Conservation (phyloP, 92 coral and sea anemone genomes). For the Desmophyllum pertusum region DNA sequence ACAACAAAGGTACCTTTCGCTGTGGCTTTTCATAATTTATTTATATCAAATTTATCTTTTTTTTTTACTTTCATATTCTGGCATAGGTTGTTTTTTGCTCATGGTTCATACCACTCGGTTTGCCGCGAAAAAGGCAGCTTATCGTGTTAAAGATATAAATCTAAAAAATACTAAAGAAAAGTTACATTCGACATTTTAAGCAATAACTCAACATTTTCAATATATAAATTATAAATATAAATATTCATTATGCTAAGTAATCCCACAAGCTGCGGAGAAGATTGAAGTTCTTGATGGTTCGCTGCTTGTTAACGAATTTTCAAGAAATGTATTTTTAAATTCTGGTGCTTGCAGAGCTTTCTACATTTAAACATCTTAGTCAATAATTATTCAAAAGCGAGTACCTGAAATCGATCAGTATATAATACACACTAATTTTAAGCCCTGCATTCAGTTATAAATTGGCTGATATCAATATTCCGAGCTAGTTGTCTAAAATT, state of each 20-base stretch:
- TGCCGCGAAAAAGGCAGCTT: too few relatives aligned
- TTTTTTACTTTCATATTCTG: not conserved
- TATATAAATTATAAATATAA: not conserved
- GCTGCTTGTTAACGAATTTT: not conserved
- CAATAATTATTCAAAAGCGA: not conserved
- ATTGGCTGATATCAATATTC: too few relatives aligned
- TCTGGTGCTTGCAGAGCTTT: not conserved
- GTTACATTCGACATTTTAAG: not conserved
- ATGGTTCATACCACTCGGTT: too few relatives aligned
- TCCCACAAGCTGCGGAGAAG: not conserved
- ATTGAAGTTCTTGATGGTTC: not conserved
- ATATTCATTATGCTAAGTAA: not conserved
- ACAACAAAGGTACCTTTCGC: not conserved
- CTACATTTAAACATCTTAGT: not conserved
- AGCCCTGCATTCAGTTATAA: too few relatives aligned
- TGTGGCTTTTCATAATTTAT: not conserved
- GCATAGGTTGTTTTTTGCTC: not conserved
- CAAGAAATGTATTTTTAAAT: not conserved
- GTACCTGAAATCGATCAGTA: not conserved
- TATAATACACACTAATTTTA: too few relatives aligned
- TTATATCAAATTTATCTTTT: not conserved
- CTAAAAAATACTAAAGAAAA: too few relatives aligned
- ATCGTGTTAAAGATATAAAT: too few relatives aligned
- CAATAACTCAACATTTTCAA: not conserved
- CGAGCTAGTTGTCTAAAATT: not conserved